Base-by-base conservation (phyloP, 2,113 vertebrate species). In the Channa argus region DNA sequence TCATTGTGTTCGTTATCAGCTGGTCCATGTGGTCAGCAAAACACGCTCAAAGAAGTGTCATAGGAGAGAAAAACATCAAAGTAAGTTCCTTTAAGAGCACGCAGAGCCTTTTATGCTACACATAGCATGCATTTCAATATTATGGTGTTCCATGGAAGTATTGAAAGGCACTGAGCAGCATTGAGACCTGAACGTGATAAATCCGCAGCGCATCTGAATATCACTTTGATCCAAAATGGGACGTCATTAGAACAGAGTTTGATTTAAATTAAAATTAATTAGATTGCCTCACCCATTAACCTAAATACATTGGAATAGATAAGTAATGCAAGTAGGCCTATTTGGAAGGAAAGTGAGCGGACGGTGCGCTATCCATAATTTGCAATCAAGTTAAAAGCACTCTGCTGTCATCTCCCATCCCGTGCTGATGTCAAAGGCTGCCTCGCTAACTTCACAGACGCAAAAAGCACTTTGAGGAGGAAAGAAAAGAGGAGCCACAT, bases 351-450 rank as follows among this genome's bases (percentile, higher is more conserved):
- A 85, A 88, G 83, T 73, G 90, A 83, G 83, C 55, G 87, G 83
- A 71, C 83, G 85, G 65, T 56, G 80, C 79, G 87, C 87, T 92
- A 90, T 87, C 91, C 91, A 92, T 92, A 89, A 93, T 93, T 92
- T 92, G 91, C 91, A 92, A 92, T 93, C 91, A 92, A 92, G 85
- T 91, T 93, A 92, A 93, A 92, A 93, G 89, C 91, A 91, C 90
- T 90, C 84, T 83, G 90, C 89, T 92, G 91, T 92, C 91, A 91
- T 92, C 87, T 91, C 84, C 89, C 89, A 89, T 92, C 90, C 90
- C 89, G 89, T 54, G 72, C 75, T 86, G 90, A 92, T 92, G 92
- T 92, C 91, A 92, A 88, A 92, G 89, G 89, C 90, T 88, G 91
- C 79, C 83, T 87, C 85, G 84, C 85, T 79, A 92, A 93, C 91